Evolutionary conservation across 2,113 vertebrate species (phyloP).

Genomic region (Ariopsis seemanni): DNA sequence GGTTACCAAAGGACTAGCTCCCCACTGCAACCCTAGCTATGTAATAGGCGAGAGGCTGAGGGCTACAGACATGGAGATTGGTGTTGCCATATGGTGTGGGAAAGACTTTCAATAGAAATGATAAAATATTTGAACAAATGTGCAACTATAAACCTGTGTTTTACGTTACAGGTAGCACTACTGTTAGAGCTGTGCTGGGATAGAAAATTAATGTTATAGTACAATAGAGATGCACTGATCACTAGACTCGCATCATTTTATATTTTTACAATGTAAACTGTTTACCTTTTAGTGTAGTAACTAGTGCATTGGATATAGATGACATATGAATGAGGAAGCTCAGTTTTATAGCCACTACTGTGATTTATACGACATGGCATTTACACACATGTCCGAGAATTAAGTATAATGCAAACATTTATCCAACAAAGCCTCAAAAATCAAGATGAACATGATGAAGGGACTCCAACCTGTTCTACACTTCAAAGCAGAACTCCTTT

Average conservation of each 20-base stretch:
- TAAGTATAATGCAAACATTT: conserved; percentile 4
- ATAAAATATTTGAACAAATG: neutral
- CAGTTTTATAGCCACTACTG: neutral
- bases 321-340: neutral
- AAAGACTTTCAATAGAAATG: too few species aligned
- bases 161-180: neutral
- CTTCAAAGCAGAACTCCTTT: conserved; percentile 46
- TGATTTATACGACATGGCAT: neutral
- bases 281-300: neutral
- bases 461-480: conserved; percentile 2
- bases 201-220: neutral
- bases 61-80: too few species aligned
- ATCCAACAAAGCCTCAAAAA: conserved; percentile 28
- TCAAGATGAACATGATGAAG: conserved; percentile 19
- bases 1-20: too few species aligned
- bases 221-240: neutral
- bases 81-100: too few species aligned
- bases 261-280: neutral
- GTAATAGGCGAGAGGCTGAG: too few species aligned
- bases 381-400: conserved; percentile 11
- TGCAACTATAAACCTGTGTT: neutral
- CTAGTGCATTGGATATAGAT: neutral
- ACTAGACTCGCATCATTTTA: neutral
- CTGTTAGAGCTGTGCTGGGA: neutral
- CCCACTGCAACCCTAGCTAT: too few species aligned